Conservation (phyloP, 2,113 vertebrate genomes). For the Xenus cinereus region DNA sequence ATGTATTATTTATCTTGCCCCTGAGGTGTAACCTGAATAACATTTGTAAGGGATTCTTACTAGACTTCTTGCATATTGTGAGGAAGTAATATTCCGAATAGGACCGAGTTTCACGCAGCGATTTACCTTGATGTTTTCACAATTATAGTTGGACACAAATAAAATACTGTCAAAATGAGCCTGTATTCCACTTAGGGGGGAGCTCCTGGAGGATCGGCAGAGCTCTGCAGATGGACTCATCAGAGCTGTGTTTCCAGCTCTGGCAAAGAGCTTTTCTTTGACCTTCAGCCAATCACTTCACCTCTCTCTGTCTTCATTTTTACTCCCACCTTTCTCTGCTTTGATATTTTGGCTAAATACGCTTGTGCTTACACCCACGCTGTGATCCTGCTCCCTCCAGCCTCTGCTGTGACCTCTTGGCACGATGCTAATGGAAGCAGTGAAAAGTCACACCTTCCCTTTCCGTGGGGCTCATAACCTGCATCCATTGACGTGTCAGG, state of each 20-base stretch:
- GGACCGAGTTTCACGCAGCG: not conserved
- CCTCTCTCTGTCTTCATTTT: not conserved
- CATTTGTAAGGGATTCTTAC: not conserved
- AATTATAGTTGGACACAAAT: not conserved
- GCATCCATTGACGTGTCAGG: not conserved
- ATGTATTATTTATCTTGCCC: constrained; percentile 21
- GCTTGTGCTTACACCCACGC: not conserved
- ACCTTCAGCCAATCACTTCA: not conserved
- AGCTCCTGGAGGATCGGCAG: rapidly evolving
- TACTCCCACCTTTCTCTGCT: not conserved
- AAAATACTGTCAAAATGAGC: not conserved
- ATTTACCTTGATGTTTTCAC: not conserved
- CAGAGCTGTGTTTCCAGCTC: not conserved
- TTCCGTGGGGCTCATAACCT: not conserved
- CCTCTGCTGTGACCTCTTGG: not conserved
- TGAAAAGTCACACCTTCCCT: not conserved
- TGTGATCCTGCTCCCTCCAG: not conserved
- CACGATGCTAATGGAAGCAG: not conserved
- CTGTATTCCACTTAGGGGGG: not conserved
- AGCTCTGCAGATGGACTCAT: not conserved
- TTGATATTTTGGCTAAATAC: not conserved
- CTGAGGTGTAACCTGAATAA: constrained; percentile 10
- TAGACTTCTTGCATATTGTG: not conserved
- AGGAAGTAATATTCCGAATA: not conserved
- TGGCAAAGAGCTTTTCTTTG: not conserved